Base-by-base conservation (phyloP, 2,113 vertebrate genomes). In the Hucho hucho region DNA sequence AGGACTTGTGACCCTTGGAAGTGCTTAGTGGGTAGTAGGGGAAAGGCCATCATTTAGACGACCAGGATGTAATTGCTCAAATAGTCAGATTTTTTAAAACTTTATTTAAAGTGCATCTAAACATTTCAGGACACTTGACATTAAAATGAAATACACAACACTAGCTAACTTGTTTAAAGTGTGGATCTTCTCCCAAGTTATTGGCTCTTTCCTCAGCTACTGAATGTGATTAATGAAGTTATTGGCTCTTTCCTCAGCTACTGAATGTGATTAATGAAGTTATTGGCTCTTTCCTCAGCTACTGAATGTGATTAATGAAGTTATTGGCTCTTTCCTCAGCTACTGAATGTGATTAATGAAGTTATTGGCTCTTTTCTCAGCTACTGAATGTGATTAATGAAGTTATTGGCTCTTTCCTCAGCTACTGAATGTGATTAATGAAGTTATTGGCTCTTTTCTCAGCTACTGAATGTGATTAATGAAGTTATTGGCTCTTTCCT, bases 401-500 rank as follows among this genome's bases (percentile, higher is more conserved):
- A 77, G 43, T 63, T 65, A 4, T 74, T 9, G 22, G 73, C 4
- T 61, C 9, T 78, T 73, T 46, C 6, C 65, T 68, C 29, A 9
- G 65, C 20, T n/a, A 53, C 49, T 53, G 49, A 53, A 68, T 24
- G 29, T 47, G n/a, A n/a, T n/a, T n/a, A n/a, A n/a, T n/a, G n/a
- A 82, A 77, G 43, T 63, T 65, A 4, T 74, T 9, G 22, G 73
- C 4, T 61, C 9, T 78, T 73, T 46, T 1, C 65, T 68, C 29
- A 9, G 65, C 20, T n/a, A 53, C 49, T 53, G 49, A 53, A 68
- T 24, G 29, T 47, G n/a, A n/a, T n/a, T n/a, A n/a, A n/a, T n/a
- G 24, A 83, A 80, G 47, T 61, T 64, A 4, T 74, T n/a, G n/a
- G 73, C 3, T 59, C 9, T 78, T 73, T 46, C 16, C 64, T 66